A percentile compares a stretch with the other conserved stretches of the same genome.
These are phyloP conservation scores for Pachliopta kotzebuea DNA, from an alignment of 2,888 invertebrate species.

Conservation along the genomic window DNA sequence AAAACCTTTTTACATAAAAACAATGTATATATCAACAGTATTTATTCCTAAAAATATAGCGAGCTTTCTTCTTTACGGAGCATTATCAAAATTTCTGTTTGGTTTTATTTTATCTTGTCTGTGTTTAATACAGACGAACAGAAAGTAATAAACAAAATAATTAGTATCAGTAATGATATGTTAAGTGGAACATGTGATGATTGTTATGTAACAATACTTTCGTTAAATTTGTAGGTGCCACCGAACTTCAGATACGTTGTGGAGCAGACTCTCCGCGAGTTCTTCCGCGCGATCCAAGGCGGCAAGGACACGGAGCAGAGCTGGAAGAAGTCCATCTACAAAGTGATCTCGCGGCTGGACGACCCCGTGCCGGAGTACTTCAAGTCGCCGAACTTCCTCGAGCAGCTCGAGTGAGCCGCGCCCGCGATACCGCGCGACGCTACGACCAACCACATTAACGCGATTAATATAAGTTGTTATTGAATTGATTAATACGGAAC, in stretches of 20 bases:
- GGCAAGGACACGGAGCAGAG: conserved; percentile 99
- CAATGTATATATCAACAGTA: too few species aligned
- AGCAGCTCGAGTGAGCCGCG: conserved; percentile 92
- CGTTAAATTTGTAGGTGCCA: conserved; percentile 89
- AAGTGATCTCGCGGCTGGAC: conserved; percentile 99
- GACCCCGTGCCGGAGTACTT: conserved; percentile 99
- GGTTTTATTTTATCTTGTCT: too few species aligned
- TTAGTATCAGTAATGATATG: too few species aligned
- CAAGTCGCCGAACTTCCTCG: conserved; percentile 99
- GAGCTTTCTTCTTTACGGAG: too few species aligned
- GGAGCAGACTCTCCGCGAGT: conserved; percentile 98
- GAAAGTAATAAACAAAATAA: too few species aligned
- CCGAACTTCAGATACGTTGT: conserved; percentile 98
- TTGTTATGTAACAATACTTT: neutral
- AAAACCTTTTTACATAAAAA: too few species aligned
- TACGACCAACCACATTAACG: conserved; percentile 58
- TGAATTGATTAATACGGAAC: conserved; percentile 33
- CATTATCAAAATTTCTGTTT: too few species aligned
- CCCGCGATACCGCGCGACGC: conserved; percentile 59
- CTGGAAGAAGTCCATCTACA: conserved; percentile 99
- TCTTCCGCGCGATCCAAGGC: conserved; percentile 98
- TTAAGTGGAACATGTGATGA: too few species aligned
- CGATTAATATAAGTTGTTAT: conserved; percentile 14
- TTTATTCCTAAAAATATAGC: too few species aligned
- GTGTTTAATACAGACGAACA: too few species aligned